Percentiles rank a stretch among this genome's conserved stretches.
Evolutionary conservation across 2,113 vertebrate genomes (phyloP).

Genomic region (Microcebus griseorufus): DNA sequence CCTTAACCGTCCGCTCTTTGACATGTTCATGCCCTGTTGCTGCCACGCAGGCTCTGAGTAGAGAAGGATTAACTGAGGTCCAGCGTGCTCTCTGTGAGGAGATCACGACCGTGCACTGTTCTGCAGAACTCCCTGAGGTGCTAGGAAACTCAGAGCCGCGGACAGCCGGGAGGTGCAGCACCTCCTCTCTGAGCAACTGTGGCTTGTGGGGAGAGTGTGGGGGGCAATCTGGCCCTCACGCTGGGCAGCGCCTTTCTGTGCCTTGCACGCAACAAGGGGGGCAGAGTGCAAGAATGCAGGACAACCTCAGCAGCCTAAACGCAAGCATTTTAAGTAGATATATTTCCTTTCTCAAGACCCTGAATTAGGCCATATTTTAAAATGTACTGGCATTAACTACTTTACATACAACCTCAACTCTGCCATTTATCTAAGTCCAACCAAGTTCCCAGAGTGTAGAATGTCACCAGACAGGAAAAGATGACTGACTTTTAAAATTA

Average conservation of each 20-base stretch:
- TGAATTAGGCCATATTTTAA: background rate
- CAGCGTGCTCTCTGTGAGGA: background rate
- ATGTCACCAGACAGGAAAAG: background rate
- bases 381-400: background rate
- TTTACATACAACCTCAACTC: background rate
- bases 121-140: background rate
- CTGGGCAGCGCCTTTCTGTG: fast-evolving
- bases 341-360: background rate
- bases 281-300: fast-evolving
- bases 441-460: fast-evolving
- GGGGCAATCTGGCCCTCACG: background rate
- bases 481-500: slow-evolving; percentile 36
- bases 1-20: background rate
- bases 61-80: background rate
- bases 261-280: background rate
- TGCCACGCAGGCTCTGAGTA: background rate
- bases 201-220: background rate
- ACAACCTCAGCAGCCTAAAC: background rate
- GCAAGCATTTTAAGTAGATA: background rate
- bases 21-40: fast-evolving
- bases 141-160: background rate
- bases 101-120: background rate
- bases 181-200: background rate
- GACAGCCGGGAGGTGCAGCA: background rate
- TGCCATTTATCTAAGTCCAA: background rate